Base-by-base conservation (phyloP, 2,888 invertebrate species). In the Clitarchus hookeri region DNA sequence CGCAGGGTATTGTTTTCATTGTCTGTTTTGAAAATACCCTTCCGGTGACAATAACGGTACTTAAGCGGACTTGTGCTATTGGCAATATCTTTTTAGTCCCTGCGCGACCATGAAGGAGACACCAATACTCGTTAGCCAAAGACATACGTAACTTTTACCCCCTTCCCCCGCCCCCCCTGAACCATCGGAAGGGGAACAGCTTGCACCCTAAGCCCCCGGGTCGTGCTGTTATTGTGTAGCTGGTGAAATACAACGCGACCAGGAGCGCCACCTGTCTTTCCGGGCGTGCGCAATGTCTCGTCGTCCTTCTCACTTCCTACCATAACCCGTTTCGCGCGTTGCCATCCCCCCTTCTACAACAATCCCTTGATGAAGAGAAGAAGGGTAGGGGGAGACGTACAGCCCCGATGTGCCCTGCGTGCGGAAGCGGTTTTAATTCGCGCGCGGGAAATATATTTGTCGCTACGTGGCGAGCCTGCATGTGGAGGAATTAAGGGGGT, bases 351-450 rank as follows among this genome's bases (percentile, higher is more conserved):
- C 48, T 6, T 48, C 12, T 48, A 12, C 48, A 12, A 6, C 12
- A 48, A 16, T 1, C 48, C 48, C 48, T 16, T 8, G 12, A 65
- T 16, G 65, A 23, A n/a, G 65, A 23, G 65, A 1, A 1, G 65
- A 8, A 19, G 65, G 53, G 8, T 2, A 0, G 65, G 65, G 65
- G 65, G 8, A 65, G 65, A 65, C 65, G 23, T 65, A 65, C 65
- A 16, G 65, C 65, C 65, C 23, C 65, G 65, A 65, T 65, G 65
- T 65, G 65, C 65, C 65, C 65, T n/a, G 65, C 12, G 65, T 65
- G 65, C 65, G 65, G 65, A 65, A 65, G 65, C 65, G 65, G 65
- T 65, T 65, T 65, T 65, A 65, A 65, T 65, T 65, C 65, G 65
- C 65, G 65, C 65, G 65, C 65, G 65, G 65, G 65, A 65, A 65